Evolutionary conservation across 2,888 invertebrate species (phyloP).

Genomic region (Strigamia crassipes): DNA sequence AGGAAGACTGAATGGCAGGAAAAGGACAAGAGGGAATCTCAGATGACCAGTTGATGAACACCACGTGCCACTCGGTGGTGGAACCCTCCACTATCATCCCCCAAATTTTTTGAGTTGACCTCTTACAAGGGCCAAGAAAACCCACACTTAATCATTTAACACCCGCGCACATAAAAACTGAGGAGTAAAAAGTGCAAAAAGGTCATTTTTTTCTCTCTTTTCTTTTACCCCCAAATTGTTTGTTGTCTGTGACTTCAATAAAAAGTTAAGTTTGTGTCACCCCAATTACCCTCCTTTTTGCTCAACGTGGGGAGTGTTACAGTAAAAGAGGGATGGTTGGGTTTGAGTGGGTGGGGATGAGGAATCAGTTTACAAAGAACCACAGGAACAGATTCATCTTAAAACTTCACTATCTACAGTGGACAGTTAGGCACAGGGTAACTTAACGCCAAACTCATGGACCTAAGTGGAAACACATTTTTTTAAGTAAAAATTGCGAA

Average conservation of each 20-base stretch:
- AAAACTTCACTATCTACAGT: conserved; percentile 27
- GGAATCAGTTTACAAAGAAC: conserved; percentile 39
- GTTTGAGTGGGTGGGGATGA: conserved; percentile 30
- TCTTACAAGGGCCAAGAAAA: conserved; percentile 41
- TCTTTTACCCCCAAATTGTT: background rate
- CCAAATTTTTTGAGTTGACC: conserved; percentile 23
- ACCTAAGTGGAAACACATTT: conserved; percentile 29
- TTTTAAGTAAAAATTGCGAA: background rate
- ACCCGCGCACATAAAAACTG: conserved; percentile 2
- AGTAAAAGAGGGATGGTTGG: background rate
- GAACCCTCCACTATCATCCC: conserved; percentile 39
- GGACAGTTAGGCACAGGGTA: conserved; percentile 13
- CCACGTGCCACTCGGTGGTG: conserved; percentile 18
- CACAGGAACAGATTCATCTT: conserved; percentile 42
- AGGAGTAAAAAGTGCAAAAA: conserved; percentile 6
- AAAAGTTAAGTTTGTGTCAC: conserved; percentile 38
- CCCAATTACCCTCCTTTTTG: conserved; percentile 38
- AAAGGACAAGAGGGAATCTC: conserved; percentile 32
- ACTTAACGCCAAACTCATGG: conserved; percentile 32
- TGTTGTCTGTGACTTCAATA: conserved; percentile 17
- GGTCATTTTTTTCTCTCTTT: background rate
- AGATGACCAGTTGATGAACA: conserved; percentile 42
- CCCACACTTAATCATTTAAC: conserved; percentile 40
- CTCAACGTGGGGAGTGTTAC: conserved; percentile 13
- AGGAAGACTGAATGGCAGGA: conserved; percentile 18